These are phyloP conservation scores for Xiphorhynchus erythropygius DNA, from an alignment of 2,797 vertebrate species.

Conservation along the genomic window DNA sequence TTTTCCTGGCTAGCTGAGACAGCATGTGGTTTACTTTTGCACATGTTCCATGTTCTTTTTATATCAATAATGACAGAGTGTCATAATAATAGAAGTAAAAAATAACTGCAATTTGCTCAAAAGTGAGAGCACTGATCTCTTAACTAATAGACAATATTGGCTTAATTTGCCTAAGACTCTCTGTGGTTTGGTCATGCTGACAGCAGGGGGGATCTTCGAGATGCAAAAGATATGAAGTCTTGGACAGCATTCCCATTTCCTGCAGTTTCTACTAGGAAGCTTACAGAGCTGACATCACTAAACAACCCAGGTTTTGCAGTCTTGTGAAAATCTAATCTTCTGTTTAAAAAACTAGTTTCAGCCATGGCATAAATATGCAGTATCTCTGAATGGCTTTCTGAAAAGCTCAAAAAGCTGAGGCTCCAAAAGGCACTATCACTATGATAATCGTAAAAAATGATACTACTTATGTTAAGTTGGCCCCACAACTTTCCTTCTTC, in stretches of 20 bases:
- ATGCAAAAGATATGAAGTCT: not conserved
- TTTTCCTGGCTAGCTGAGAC: slow-evolving; percentile 56
- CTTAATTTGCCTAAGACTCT: not conserved
- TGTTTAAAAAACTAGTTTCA: not conserved
- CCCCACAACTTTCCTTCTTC: not conserved
- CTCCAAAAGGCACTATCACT: not conserved
- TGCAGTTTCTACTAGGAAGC: not conserved
- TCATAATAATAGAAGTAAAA: slow-evolving; percentile 45
- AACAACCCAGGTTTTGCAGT: not conserved
- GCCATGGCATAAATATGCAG: not conserved
- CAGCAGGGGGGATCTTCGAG: not conserved
- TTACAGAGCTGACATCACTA: not conserved
- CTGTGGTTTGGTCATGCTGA: not conserved
- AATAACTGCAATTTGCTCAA: not conserved
- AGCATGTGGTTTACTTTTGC: slow-evolving; percentile 53
- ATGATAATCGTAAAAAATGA: not conserved
- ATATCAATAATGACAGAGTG: slow-evolving; percentile 51
- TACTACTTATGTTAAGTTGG: accelerated
- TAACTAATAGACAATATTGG: not conserved
- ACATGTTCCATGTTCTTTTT: slow-evolving; percentile 62
- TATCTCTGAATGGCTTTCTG: not conserved
- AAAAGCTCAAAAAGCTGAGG: not conserved
- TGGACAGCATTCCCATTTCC: not conserved
- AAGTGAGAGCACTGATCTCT: not conserved
- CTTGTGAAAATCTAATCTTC: not conserved